Conservation (phyloP, 2,113 vertebrate genomes). For the Salminus brasiliensis region DNA sequence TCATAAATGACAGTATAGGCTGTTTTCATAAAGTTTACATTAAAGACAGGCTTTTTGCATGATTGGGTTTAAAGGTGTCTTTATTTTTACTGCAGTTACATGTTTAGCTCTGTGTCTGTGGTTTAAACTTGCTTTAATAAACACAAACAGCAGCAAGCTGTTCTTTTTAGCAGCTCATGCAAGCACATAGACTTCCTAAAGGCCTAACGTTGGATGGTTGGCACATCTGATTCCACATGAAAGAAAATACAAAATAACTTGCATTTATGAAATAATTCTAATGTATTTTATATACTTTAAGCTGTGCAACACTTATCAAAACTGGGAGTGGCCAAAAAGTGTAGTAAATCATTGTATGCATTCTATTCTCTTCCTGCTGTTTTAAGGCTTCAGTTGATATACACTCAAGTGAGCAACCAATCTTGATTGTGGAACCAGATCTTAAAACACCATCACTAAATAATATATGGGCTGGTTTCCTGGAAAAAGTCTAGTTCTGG, state of each 20-base stretch:
- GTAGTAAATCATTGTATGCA: too few relatives aligned
- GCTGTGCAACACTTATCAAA: neutral
- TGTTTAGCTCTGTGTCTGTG: neutral
- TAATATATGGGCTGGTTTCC: too few relatives aligned
- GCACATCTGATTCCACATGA: neutral
- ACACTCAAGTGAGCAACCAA: too few relatives aligned
- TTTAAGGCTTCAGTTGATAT: too few relatives aligned
- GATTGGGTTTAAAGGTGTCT: too few relatives aligned
- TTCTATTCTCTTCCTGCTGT: too few relatives aligned
- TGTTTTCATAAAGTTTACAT: neutral
- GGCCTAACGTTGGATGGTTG: neutral
- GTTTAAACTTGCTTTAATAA: neutral
- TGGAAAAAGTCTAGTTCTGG: too few relatives aligned
- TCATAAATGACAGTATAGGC: neutral
- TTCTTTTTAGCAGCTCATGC: neutral
- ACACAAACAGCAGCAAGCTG: neutral
- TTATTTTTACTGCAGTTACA: neutral
- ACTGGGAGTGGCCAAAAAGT: neutral
- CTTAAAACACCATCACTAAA: too few relatives aligned
- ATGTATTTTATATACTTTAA: neutral
- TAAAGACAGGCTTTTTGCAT: constrained; percentile 12
- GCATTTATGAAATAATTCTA: neutral
- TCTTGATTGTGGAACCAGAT: too few relatives aligned
- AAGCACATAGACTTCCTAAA: neutral
- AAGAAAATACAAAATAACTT: neutral